phyloP scores from a whole-genome alignment of 2,888 invertebrate genomes.

The Leucophenga montana region DNA sequence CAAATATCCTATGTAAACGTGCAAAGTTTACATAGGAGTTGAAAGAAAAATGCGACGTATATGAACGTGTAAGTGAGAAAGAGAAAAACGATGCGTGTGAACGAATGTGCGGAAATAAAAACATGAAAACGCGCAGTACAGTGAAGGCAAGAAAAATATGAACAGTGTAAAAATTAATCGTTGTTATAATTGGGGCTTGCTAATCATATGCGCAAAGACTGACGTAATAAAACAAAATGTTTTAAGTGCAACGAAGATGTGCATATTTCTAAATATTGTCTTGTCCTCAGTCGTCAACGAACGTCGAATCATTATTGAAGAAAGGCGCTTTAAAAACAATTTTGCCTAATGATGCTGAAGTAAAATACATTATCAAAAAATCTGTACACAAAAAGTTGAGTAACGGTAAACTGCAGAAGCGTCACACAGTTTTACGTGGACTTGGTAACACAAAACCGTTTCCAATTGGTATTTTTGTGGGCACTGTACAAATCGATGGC shows the following conservation, averaged over 20 bases:
- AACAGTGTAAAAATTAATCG: neutral
- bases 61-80: neutral
- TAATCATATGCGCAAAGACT: conserved; percentile 23
- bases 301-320: too few relatives aligned
- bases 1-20: neutral
- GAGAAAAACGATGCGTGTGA: conserved; percentile 17
- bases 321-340: too few relatives aligned
- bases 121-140: too few relatives aligned
- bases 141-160: too few relatives aligned
- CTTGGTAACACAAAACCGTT: conserved; percentile 26
- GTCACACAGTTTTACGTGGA: conserved; percentile 26
- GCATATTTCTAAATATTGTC: too few relatives aligned
- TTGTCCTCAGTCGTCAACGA: too few relatives aligned
- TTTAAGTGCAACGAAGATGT: conserved; percentile 22
- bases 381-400: conserved; percentile 2
- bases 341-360: too few relatives aligned
- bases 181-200: conserved; percentile 27
- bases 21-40: neutral
- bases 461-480: conserved; percentile 24
- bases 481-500: conserved; percentile 19
- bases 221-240: conserved; percentile 22
- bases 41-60: neutral
- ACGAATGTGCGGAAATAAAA: too few relatives aligned
- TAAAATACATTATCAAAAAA: too few relatives aligned
- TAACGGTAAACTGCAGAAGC: neutral